Conservation (phyloP, 2,113 vertebrate genomes). For the Seriola quinqueradiata region DNA sequence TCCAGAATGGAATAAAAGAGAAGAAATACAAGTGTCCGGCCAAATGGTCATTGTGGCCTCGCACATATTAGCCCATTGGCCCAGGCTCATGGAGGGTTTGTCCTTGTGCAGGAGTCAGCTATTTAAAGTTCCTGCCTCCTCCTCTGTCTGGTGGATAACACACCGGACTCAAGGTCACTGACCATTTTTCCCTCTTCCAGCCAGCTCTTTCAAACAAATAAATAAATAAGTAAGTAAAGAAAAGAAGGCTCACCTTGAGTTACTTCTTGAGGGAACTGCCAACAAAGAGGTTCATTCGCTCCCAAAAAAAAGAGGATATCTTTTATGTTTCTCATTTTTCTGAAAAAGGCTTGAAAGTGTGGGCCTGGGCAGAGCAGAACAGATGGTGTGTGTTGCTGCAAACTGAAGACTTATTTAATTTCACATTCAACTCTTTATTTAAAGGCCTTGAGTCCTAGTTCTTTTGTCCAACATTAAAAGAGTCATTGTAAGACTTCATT, state of each 20-base stretch:
- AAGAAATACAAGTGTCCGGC: background rate
- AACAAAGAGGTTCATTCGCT: background rate
- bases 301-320: too few relatives aligned
- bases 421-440: too few relatives aligned
- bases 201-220: background rate
- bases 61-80: slow-evolving; percentile 20
- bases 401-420: too few relatives aligned
- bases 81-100: slow-evolving; percentile 25
- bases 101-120: slow-evolving; percentile 36
- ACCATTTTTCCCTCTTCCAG: slow-evolving; percentile 10
- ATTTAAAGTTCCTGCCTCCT: slow-evolving; percentile 34
- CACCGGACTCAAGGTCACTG: slow-evolving; percentile 35
- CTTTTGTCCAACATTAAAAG: too few relatives aligned
- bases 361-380: too few relatives aligned
- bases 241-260: slow-evolving; percentile 20
- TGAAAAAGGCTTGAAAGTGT: too few relatives aligned
- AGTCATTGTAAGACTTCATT: too few relatives aligned
- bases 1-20: background rate
- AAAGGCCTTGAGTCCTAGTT: too few relatives aligned
- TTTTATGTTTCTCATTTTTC: too few relatives aligned
- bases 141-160: slow-evolving; percentile 3
- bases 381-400: too few relatives aligned
- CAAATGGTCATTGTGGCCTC: slow-evolving; percentile 13
- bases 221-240: background rate
- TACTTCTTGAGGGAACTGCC: background rate